phyloP scores from a whole-genome alignment of 2,888 invertebrate species.

The Mythimna impura region DNA sequence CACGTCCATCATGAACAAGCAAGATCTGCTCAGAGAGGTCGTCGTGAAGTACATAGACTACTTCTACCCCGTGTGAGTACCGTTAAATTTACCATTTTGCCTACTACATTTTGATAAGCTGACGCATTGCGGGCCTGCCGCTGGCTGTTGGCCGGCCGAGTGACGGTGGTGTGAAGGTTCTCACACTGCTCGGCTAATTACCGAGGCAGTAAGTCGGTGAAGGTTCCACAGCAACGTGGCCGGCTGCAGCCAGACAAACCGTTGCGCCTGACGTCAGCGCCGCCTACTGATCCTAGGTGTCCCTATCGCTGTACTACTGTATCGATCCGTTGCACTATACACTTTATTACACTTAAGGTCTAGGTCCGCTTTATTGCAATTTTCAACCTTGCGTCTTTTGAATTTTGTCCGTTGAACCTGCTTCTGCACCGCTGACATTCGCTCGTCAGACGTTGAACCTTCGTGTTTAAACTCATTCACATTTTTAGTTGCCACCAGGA shows the following conservation, averaged over 20 bases:
- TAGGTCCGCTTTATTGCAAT: conserved; percentile 58
- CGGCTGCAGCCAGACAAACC: conserved; percentile 82
- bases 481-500: conserved; percentile 57
- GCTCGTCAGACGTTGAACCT: conserved; percentile 48
- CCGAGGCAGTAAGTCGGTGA: conserved; percentile 88
- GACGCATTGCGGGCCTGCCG: conserved; percentile 80
- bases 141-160: conserved; percentile 61
- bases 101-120: conserved; percentile 64
- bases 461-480: conserved; percentile 43
- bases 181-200: conserved; percentile 80
- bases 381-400: conserved; percentile 50
- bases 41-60: conserved; percentile 93
- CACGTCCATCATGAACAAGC: conserved; percentile 92
- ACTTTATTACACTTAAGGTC: conserved; percentile 70
- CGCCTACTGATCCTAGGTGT: conserved; percentile 82
- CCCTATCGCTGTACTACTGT: conserved; percentile 81
- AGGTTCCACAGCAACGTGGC: conserved; percentile 86
- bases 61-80: conserved; percentile 93
- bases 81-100: conserved; percentile 66
- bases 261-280: conserved; percentile 84
- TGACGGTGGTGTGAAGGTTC: conserved; percentile 79
- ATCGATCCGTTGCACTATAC: conserved; percentile 87
- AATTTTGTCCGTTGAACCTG: conserved; percentile 52
- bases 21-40: conserved; percentile 92
- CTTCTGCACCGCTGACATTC: conserved; percentile 39